These are phyloP conservation scores for Ennomos quercinarius DNA, from an alignment of 2,888 invertebrate genomes.

Conservation along the genomic window DNA sequence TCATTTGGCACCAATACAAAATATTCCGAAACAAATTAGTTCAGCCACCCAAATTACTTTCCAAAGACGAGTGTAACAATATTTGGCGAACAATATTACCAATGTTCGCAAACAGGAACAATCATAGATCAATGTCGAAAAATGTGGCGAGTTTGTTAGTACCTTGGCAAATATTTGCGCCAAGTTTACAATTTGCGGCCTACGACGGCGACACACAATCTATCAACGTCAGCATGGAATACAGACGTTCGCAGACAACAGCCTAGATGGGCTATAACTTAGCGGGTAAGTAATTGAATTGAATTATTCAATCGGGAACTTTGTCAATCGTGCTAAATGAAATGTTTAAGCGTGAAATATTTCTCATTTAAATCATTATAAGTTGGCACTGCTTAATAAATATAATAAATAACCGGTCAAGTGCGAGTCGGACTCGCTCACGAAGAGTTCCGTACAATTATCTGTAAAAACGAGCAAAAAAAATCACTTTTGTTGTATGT, in stretches of 20 bases:
- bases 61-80: conserved; percentile 11
- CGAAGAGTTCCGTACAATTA: too few relatives aligned
- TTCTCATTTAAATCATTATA: too few relatives aligned
- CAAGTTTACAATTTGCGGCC: conserved; percentile 65
- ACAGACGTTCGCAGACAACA: conserved; percentile 51
- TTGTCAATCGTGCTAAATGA: conserved; percentile 9
- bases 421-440: too few relatives aligned
- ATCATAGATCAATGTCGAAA: conserved; percentile 59
- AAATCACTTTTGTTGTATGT: too few relatives aligned
- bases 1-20: too few relatives aligned
- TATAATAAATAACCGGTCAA: too few relatives aligned
- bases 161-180: conserved; percentile 63
- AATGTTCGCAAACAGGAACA: conserved; percentile 38
- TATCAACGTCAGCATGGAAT: conserved; percentile 59
- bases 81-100: conserved; percentile 13
- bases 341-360: too few relatives aligned
- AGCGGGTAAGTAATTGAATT: conserved; percentile 59
- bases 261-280: conserved; percentile 50
- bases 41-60: conserved; percentile 7
- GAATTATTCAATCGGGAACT: conserved; percentile 26
- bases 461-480: too few relatives aligned
- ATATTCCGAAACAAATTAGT: neutral
- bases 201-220: conserved; percentile 54
- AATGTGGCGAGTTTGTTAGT: conserved; percentile 44
- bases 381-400: too few relatives aligned